phyloP scores from a whole-genome alignment of 2,888 invertebrate species.

The Athripsodes cinereus region DNA sequence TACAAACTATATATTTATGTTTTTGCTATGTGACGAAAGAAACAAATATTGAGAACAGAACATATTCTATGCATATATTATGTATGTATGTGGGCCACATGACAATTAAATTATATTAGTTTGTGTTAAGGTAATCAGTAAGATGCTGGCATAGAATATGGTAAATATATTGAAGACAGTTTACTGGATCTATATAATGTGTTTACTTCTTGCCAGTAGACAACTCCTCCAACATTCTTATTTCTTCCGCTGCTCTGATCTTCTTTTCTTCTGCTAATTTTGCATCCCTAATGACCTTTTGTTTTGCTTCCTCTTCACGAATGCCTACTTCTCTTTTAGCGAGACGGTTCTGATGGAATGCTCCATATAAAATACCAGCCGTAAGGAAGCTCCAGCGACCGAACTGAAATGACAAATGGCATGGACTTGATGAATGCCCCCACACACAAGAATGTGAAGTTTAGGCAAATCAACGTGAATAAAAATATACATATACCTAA shows the following conservation, averaged over 20 bases:
- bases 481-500: too few species aligned
- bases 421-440: too few species aligned
- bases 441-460: too few species aligned
- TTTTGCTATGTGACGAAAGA: not conserved
- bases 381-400: constrained; percentile 74
- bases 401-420: constrained; percentile 61
- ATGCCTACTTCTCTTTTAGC: constrained; percentile 59
- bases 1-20: not conserved
- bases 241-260: constrained; percentile 11
- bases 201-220: not conserved
- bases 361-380: constrained; percentile 69
- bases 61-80: too few species aligned
- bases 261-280: constrained; percentile 69
- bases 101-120: too few species aligned
- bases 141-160: too few species aligned
- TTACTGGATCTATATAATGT: too few species aligned
- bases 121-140: too few species aligned
- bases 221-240: not conserved
- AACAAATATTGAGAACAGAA: not conserved
- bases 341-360: constrained; percentile 62
- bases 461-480: too few species aligned
- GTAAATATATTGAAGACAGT: too few species aligned
- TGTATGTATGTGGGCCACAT: too few species aligned
- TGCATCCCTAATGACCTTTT: constrained; percentile 62
- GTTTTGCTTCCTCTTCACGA: constrained; percentile 61